Conservation (phyloP, 2,113 vertebrate species). For the Eolophus roseicapilla region DNA sequence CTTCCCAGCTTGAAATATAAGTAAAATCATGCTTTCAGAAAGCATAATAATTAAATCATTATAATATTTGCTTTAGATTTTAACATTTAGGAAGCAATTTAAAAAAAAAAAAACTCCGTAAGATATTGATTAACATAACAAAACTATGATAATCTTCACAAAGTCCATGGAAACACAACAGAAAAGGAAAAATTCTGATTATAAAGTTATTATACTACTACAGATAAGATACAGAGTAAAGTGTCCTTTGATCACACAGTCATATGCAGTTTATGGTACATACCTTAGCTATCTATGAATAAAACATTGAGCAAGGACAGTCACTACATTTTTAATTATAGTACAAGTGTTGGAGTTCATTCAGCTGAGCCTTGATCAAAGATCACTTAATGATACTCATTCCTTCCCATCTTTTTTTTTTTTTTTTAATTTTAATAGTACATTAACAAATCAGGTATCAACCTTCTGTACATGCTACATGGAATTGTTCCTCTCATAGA, state of each 20-base stretch:
- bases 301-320: constrained; percentile 54
- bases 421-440: not conserved
- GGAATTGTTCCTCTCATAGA: not conserved
- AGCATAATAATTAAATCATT: not conserved
- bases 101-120: not conserved
- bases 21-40: not conserved
- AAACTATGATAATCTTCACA: not conserved
- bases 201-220: not conserved
- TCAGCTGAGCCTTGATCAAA: constrained; percentile 43
- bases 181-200: not conserved
- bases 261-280: constrained; percentile 23
- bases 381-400: not conserved
- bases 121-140: not conserved
- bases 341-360: constrained; percentile 24
- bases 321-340: constrained; percentile 46
- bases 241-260: constrained; percentile 56
- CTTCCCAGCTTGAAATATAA: not conserved
- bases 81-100: not conserved
- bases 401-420: not conserved
- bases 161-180: not conserved
- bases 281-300: constrained; percentile 48
- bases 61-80: not conserved
- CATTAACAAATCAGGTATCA: not conserved
- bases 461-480: not conserved
- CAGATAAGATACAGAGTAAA: not conserved